Base-by-base conservation (phyloP, 2,113 vertebrate species). In the Psephotus haematonotus region DNA sequence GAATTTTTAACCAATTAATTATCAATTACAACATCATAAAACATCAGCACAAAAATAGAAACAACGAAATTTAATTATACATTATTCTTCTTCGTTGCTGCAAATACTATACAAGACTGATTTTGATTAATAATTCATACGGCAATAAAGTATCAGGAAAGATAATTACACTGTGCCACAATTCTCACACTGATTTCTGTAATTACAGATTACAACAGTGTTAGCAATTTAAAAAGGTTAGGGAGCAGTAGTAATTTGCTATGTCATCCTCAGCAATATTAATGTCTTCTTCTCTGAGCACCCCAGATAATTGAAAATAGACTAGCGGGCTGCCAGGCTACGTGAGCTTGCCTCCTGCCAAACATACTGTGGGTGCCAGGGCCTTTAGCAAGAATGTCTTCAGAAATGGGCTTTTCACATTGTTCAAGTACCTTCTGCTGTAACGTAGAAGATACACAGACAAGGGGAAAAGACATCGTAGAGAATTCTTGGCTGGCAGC, bases 91-190 rank as follows among this genome's bases (percentile, higher is more conserved):
- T 97, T 97, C 98, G 98, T 98, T 98, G 97, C 97, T 55, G 95
- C 97, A 98, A 98, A 98, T 98, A 98, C 98, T 96, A 98, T 97
- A 98, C 97, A 98, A 98, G 98, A 98, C 97, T 98, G 98, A 98
- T 98, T 98, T 97, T 98, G 98, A 98, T 98, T 98, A 98, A 98
- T 98, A 98, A 98, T 98, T 98, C 98, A 98, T 98, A 98, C 96
- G 97, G 98, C 97, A 98, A 98, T 98, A 97, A 98, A 97, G 97
- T 98, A 98, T 98, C 97, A 97, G 95, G 97, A 98, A 98, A 98
- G 98, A 98, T 98, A 98, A 98, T 98, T 98, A 98, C 97, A 98
- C 97, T 96, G 96, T 98, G 95, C 98, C 96, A 98, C 98, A 98
- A 97, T 98, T 98, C 98, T 98, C 98, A 98, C 97, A 98, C 97